These are phyloP conservation scores for Rhinopomastus cyanomelas DNA, from an alignment of 2,113 vertebrate genomes.

Conservation along the genomic window DNA sequence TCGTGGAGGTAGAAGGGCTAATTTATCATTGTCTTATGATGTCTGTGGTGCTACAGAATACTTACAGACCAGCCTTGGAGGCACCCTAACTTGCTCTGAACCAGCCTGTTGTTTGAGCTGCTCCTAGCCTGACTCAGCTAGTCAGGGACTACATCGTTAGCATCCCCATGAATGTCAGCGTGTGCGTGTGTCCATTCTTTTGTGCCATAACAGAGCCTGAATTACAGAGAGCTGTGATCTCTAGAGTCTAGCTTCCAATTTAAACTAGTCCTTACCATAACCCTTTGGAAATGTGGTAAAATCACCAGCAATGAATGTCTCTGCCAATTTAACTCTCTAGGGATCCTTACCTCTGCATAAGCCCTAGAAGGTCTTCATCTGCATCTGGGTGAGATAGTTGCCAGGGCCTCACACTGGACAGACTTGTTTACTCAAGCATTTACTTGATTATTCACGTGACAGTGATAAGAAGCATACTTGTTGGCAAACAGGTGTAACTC, in stretches of 20 bases:
- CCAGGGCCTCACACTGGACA: background rate
- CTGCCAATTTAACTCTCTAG: background rate
- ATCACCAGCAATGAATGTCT: background rate
- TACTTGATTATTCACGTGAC: constrained; percentile 46
- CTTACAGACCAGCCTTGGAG: background rate
- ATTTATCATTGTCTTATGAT: background rate
- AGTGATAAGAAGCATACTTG: constrained; percentile 48
- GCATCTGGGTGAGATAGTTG: background rate
- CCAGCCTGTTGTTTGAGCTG: background rate
- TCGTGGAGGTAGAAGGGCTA: background rate
- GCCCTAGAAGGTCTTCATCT: background rate
- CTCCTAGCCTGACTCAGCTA: background rate
- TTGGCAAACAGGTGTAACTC: constrained; percentile 55
- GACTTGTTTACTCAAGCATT: constrained; percentile 39
- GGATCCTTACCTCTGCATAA: background rate
- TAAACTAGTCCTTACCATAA: background rate
- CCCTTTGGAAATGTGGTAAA: background rate
- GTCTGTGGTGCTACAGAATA: background rate
- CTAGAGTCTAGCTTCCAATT: background rate
- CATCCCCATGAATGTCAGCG: fast-evolving
- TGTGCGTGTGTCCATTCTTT: background rate
- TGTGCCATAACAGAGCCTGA: background rate
- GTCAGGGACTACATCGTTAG: background rate
- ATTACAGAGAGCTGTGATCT: background rate
- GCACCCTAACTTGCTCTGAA: background rate